phyloP scores from a whole-genome alignment of 2,113 vertebrate species.

The Syrmaticus mikado region DNA sequence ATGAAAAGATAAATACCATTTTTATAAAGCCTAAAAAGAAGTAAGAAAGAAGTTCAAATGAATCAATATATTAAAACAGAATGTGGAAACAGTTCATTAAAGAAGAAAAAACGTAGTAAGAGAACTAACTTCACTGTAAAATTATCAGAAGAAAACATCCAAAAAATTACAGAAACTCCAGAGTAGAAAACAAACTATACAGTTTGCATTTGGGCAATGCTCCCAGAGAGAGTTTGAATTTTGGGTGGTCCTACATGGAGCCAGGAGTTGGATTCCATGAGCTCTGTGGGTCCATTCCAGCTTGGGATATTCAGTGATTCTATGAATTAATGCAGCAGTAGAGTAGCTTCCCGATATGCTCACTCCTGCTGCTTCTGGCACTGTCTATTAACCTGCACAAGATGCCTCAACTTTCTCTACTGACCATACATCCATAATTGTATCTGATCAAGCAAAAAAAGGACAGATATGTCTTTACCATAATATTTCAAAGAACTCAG shows the following conservation, averaged over 20 bases:
- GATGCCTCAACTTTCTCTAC: neutral
- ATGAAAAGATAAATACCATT: neutral
- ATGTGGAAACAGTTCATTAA: neutral
- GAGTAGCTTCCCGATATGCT: neutral
- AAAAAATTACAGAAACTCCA: neutral
- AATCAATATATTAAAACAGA: neutral
- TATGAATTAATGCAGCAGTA: neutral
- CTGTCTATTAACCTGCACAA: neutral
- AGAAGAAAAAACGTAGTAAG: neutral
- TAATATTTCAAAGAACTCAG: neutral
- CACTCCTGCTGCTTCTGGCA: neutral
- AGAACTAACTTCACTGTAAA: neutral
- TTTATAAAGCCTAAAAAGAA: neutral
- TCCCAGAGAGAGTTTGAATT: neutral
- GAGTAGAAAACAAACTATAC: neutral
- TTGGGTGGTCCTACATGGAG: neutral
- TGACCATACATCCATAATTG: accelerated
- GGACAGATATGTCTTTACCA: neutral
- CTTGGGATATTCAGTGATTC: neutral
- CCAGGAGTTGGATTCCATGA: neutral
- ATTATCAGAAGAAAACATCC: neutral
- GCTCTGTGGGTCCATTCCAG: neutral
- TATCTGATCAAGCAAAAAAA: neutral
- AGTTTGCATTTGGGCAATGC: neutral
- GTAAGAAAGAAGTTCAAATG: neutral